Evolutionary conservation across 2,888 invertebrate genomes (phyloP).

Genomic region (Dryomyza anilis): DNA sequence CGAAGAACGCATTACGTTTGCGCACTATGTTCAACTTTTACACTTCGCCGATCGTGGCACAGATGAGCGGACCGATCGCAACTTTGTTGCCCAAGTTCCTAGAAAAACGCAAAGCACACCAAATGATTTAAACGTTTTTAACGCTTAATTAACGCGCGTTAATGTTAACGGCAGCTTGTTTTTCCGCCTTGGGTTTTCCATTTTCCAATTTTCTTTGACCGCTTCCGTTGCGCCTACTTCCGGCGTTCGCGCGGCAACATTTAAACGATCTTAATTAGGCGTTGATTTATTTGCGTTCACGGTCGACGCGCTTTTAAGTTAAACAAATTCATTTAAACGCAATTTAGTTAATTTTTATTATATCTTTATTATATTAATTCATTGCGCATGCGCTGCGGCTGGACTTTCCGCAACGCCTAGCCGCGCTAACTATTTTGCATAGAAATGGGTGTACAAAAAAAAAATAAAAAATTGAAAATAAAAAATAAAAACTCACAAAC

Average conservation of each 20-base stretch:
- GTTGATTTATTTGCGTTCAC: neutral
- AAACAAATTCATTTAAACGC: constrained; percentile 14
- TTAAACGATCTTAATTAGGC: constrained; percentile 1
- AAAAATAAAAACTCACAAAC: too few relatives aligned
- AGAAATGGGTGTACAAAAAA: too few relatives aligned
- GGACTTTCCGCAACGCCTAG: neutral
- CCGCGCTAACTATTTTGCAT: neutral
- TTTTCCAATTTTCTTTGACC: neutral
- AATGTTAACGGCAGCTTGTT: neutral
- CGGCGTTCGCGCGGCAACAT: neutral
- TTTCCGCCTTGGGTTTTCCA: neutral
- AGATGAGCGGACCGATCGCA: too few relatives aligned
- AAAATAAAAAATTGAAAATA: too few relatives aligned
- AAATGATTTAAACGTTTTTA: neutral
- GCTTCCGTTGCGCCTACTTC: neutral
- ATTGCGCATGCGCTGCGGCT: constrained; percentile 11
- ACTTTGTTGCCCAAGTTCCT: neutral
- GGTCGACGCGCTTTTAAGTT: neutral
- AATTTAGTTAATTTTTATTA: constrained; percentile 8
- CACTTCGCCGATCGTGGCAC: too few relatives aligned
- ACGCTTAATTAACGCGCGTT: neutral
- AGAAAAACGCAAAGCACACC: neutral
- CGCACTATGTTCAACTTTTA: too few relatives aligned
- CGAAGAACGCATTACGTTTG: neutral
- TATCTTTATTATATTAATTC: too few relatives aligned